phyloP scores from a whole-genome alignment of 2,888 invertebrate genomes.

The Hylaea fasciaria region DNA sequence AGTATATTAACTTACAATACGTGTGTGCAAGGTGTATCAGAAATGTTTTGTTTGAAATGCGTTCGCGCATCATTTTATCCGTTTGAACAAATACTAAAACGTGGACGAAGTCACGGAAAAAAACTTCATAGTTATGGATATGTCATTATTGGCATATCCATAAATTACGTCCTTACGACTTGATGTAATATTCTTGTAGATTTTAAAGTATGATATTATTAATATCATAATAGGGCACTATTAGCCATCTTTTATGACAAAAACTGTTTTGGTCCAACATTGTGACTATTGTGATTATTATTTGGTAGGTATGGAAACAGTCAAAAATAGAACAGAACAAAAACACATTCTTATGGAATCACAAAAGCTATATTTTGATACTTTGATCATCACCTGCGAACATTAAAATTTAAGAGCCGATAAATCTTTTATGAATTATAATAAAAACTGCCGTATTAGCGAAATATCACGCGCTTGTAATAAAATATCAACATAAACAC shows the following conservation, averaged over 20 bases:
- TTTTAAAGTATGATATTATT: background rate
- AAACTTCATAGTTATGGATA: too few species aligned
- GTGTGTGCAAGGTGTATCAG: too few species aligned
- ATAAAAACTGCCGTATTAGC: constrained; percentile 70
- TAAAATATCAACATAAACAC: constrained; percentile 73
- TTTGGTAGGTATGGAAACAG: background rate
- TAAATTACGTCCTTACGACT: too few species aligned
- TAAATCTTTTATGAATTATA: constrained; percentile 73
- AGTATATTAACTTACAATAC: too few species aligned
- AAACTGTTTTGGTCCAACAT: background rate
- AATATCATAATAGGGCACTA: background rate
- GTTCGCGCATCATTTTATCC: too few species aligned
- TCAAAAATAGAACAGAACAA: background rate
- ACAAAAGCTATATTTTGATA: constrained; percentile 17
- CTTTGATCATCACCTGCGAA: constrained; percentile 26
- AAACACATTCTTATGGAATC: background rate
- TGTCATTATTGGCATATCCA: background rate
- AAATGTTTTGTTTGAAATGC: too few species aligned
- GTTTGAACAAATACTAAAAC: too few species aligned
- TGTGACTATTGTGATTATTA: too few species aligned
- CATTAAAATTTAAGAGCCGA: constrained; percentile 45
- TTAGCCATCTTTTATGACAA: background rate
- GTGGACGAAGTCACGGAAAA: too few species aligned
- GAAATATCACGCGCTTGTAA: constrained; percentile 71
- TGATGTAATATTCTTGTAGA: too few species aligned